Conservation (phyloP, 2,888 invertebrate species). For the Yponomeuta evonymella region DNA sequence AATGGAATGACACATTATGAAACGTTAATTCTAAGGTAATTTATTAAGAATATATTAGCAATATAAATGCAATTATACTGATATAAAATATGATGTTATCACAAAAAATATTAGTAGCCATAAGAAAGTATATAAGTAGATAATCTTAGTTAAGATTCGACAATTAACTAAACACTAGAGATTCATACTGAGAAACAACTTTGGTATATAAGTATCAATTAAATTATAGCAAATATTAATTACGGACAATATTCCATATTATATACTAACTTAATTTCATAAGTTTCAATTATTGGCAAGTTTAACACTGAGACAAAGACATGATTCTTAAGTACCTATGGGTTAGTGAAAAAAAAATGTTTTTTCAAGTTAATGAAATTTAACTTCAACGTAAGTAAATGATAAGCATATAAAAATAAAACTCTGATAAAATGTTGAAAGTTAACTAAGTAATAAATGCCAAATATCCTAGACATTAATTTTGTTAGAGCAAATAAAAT, state of each 20-base stretch:
- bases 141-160: neutral
- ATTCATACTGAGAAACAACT: neutral
- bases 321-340: neutral
- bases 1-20: neutral
- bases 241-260: neutral
- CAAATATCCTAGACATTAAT: no score
- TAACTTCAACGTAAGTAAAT: neutral
- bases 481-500: no score
- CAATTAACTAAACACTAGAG: neutral
- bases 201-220: neutral
- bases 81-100: neutral
- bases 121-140: neutral
- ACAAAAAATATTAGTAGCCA: neutral
- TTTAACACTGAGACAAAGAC: neutral
- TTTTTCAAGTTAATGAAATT: no score
- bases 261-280: no score
- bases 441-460: neutral
- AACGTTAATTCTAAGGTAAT: neutral
- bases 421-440: neutral
- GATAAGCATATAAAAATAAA: neutral
- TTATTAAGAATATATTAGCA: neutral
- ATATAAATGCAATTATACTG: neutral
- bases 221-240: neutral
- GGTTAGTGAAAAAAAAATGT: no score
- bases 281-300: neutral